Evolutionary conservation across 2,113 vertebrate species (phyloP), one percentile per base, ranked within the genome.

Genomic region (Motacilla alba): DNA sequence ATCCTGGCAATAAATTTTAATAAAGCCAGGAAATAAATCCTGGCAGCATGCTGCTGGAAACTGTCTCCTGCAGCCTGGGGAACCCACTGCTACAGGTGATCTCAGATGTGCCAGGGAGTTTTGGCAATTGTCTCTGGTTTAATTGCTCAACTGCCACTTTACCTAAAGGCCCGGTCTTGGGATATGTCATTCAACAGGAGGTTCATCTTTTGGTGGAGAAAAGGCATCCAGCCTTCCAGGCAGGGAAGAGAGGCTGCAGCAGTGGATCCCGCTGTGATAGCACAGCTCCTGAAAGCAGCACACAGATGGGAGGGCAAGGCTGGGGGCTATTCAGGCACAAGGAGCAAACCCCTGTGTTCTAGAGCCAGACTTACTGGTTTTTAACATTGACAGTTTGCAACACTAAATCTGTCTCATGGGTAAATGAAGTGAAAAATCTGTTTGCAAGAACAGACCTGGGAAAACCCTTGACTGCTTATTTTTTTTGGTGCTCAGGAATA

Each of bases 211-310:
- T 21, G 30, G 10, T 47, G 60, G 30, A 91, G 37, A 52, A 75
- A 87, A 47, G 0, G 0, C 35, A 69, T 66, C 39, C 76, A 90
- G 35, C 31, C 20, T 83, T 50, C 23, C 9, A 69, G 72, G 67
- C 3, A 22, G 66, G 8, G 15, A 56, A 52, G 46, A 53, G 28
- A 62, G 13, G 31, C 24, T 85, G 67, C 5, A 1, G 67, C 2
- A 10, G 18, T n/a, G 46, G 70, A 37, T 46, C 12, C 10, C 60
- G 5, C 37, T 11, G 7, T 2, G 4, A 35, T 18, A 39, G 31
- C 35, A 33, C 0, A 0, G 56, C 37, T 74, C 55, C 73, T 2
- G 0, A 70, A 89, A 89, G 68, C 0, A 0, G 24, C 55, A 70
- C 35, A 8, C 55, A 20, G 3, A 22, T 1, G 5, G 49, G 13